Percentiles rank a stretch among this genome's conserved stretches.
Conservation (phyloP, 2,888 invertebrate genomes). For the Latrodectus elegans region DNA sequence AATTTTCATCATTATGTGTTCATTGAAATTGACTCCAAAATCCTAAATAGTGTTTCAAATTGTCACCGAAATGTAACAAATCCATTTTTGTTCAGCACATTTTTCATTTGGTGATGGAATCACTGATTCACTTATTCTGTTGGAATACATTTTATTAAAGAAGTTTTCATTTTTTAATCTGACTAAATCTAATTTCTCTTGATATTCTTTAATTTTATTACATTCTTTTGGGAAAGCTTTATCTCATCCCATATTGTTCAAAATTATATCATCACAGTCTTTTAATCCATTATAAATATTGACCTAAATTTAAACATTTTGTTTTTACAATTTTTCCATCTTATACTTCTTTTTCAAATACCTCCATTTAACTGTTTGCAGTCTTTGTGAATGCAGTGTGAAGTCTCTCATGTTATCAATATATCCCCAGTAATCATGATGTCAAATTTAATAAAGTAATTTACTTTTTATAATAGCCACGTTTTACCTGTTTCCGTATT, state of each 20-base stretch:
- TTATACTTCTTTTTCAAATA: neutral
- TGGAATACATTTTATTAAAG: neutral
- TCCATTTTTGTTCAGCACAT: neutral
- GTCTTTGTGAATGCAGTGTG: neutral
- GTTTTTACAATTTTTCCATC: neutral
- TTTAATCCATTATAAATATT: neutral
- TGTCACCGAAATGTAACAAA: neutral
- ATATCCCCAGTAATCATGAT: neutral
- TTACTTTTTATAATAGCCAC: too few relatives aligned
- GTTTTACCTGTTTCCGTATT: too few relatives aligned
- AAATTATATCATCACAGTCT: too few relatives aligned
- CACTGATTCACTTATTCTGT: too few relatives aligned
- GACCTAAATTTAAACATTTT: constrained; percentile 6
- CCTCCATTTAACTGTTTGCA: neutral
- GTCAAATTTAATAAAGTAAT: too few relatives aligned
- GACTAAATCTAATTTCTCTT: neutral
- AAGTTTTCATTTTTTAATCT: neutral
- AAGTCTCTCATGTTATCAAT: neutral
- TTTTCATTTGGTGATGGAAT: too few relatives aligned
- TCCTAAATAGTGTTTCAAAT: constrained; percentile 4
- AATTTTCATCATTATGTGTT: neutral
- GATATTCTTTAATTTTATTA: too few relatives aligned
- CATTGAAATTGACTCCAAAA: constrained; percentile 7
- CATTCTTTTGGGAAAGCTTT: too few relatives aligned
- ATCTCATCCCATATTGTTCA: too few relatives aligned